These are phyloP conservation scores for Cloeon dipterum DNA, from an alignment of 2,888 invertebrate genomes.

Conservation along the genomic window DNA sequence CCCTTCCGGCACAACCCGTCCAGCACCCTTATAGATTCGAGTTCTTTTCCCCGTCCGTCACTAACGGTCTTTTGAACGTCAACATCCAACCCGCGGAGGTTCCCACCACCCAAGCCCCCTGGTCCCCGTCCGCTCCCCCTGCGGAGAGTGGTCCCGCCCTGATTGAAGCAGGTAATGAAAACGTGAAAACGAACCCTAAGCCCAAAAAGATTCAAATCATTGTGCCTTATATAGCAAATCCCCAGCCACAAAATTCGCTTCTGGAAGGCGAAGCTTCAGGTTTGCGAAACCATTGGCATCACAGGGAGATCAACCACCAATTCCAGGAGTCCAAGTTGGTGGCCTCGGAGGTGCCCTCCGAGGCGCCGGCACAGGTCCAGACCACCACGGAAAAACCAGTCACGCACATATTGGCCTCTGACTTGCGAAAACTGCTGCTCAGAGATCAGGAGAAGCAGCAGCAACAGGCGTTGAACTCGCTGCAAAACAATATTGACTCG, in stretches of 20 bases:
- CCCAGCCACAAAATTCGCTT: constrained; percentile 8
- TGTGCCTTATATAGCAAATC: constrained; percentile 41
- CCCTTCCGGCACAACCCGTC: background rate
- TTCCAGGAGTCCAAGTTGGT: constrained; percentile 10
- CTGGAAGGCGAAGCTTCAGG: constrained; percentile 10
- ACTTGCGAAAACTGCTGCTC: constrained; percentile 25
- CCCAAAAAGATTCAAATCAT: constrained; percentile 53
- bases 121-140: constrained; percentile 1
- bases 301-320: constrained; percentile 1
- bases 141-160: background rate
- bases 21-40: background rate
- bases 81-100: constrained; percentile 1
- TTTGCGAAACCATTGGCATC: constrained; percentile 1
- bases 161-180: background rate
- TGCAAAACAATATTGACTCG: constrained; percentile 63
- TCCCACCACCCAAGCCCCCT: background rate
- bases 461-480: constrained; percentile 10
- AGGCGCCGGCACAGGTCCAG: constrained; percentile 11
- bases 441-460: constrained; percentile 15
- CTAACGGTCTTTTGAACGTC: background rate
- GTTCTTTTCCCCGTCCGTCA: background rate
- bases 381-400: constrained; percentile 10
- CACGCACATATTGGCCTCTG: constrained; percentile 18
- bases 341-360: constrained; percentile 10
- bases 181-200: constrained; percentile 17